Evolutionary conservation across 1,140 invertebrate species (phyloP).

Genomic region (Anadara kagoshimensis): DNA sequence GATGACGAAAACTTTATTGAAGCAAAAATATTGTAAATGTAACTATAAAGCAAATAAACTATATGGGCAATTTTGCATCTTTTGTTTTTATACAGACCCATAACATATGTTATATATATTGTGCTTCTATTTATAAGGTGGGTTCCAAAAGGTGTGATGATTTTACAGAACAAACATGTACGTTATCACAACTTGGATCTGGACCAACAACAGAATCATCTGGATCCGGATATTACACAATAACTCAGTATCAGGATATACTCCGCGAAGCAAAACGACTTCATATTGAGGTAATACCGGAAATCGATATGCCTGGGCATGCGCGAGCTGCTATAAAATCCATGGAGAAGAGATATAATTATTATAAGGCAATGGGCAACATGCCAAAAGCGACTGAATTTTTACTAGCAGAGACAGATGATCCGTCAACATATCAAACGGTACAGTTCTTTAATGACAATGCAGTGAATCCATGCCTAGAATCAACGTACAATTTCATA

Average conservation of each 20-base stretch:
- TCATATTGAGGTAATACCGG: conserved; percentile 68
- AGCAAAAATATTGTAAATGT: too few species aligned
- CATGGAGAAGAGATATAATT: conserved; percentile 57
- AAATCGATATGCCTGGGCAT: conserved; percentile 71
- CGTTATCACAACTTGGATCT: conserved; percentile 61
- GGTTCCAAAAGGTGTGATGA: conserved; percentile 62
- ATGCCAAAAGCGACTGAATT: conserved; percentile 42
- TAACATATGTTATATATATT: background rate
- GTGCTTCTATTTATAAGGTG: conserved; percentile 46
- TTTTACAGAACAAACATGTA: conserved; percentile 47
- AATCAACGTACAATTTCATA: conserved; percentile 62
- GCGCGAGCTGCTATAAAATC: conserved; percentile 61
- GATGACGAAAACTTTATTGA: too few species aligned
- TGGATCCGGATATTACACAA: conserved; percentile 63
- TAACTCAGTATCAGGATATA: conserved; percentile 62
- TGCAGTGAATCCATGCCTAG: conserved; percentile 68
- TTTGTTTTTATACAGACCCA: background rate
- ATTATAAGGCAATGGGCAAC: conserved; percentile 38
- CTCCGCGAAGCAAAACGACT: conserved; percentile 55
- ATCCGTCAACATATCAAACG: conserved; percentile 61
- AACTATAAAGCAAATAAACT: background rate
- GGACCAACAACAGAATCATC: conserved; percentile 47
- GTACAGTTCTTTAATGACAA: conserved; percentile 68
- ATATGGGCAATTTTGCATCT: background rate
- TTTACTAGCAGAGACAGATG: conserved; percentile 57